phyloP scores from a whole-genome alignment of 2,888 invertebrate genomes.

The Chaetogeoica ovagalla region DNA sequence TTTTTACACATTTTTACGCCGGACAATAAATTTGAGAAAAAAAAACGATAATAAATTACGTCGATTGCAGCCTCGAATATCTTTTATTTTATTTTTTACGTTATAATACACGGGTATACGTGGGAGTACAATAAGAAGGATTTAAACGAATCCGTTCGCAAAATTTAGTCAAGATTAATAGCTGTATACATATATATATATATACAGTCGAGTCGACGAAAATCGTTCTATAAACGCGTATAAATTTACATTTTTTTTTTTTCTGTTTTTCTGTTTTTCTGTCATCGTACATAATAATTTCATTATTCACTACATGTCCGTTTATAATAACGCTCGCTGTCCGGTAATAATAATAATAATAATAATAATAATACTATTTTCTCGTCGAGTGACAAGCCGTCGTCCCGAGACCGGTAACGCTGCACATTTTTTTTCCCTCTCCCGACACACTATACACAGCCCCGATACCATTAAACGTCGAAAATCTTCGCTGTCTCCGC shows the following conservation, averaged over 20 bases:
- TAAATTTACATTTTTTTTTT: neutral
- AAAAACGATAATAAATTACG: too few relatives aligned
- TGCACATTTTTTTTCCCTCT: slow-evolving; percentile 2
- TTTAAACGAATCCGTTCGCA: slow-evolving; percentile 13
- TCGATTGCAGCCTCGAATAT: too few relatives aligned
- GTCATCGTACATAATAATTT: slow-evolving; percentile 24
- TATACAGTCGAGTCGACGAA: neutral
- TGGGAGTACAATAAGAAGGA: neutral
- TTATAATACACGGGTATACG: too few relatives aligned
- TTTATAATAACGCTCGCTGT: neutral
- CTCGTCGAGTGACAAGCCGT: slow-evolving; percentile 5
- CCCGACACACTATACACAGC: neutral
- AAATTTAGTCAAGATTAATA: slow-evolving; percentile 40
- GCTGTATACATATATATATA: neutral
- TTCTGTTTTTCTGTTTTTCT: neutral
- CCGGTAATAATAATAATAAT: neutral
- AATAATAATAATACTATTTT: neutral
- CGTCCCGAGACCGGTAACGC: slow-evolving; percentile 25
- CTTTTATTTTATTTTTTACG: too few relatives aligned
- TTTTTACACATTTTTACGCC: too few relatives aligned
- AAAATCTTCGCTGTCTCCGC: slow-evolving; percentile 7
- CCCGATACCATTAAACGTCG: slow-evolving; percentile 8
- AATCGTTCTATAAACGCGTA: slow-evolving; percentile 1
- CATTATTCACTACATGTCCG: slow-evolving; percentile 32
- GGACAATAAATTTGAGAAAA: too few relatives aligned